These are phyloP conservation scores for Burhinus bistriatus DNA, from an alignment of 2,113 vertebrate species.

Conservation along the genomic window DNA sequence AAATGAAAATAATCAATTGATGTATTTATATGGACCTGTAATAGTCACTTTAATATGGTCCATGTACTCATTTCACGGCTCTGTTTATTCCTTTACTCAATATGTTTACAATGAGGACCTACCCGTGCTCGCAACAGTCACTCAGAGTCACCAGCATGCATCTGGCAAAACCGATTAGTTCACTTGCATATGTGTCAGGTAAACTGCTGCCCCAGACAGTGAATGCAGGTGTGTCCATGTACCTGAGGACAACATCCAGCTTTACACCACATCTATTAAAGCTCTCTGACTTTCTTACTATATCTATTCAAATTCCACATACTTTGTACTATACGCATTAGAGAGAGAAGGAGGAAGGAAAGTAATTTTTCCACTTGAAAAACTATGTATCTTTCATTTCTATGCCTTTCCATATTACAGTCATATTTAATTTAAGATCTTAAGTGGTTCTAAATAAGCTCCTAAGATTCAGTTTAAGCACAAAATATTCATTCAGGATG, in stretches of 20 bases:
- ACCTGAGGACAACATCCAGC: background rate
- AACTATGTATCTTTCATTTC: background rate
- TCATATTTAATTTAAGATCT: slow-evolving; percentile 15
- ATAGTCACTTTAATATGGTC: background rate
- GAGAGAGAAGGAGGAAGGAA: background rate
- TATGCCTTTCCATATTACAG: background rate
- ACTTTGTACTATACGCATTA: background rate
- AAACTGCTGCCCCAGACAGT: background rate
- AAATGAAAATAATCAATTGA: background rate
- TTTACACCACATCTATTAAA: background rate
- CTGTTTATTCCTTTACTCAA: background rate
- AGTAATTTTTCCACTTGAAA: slow-evolving; percentile 23
- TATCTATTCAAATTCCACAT: background rate
- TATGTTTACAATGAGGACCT: background rate
- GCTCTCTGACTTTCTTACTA: background rate
- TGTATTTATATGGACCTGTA: background rate
- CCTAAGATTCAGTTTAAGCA: background rate
- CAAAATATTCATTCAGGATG: slow-evolving; percentile 15
- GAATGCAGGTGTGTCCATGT: background rate
- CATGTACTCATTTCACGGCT: background rate
- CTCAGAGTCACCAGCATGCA: background rate
- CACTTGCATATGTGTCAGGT: background rate
- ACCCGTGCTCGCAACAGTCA: background rate
- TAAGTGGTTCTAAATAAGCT: slow-evolving; percentile 19
- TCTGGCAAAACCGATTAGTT: background rate